A percentile compares a stretch with the other conserved stretches of the same genome.
Evolutionary conservation across 2,797 vertebrate species (phyloP).

Genomic region (Chanos chanos): DNA sequence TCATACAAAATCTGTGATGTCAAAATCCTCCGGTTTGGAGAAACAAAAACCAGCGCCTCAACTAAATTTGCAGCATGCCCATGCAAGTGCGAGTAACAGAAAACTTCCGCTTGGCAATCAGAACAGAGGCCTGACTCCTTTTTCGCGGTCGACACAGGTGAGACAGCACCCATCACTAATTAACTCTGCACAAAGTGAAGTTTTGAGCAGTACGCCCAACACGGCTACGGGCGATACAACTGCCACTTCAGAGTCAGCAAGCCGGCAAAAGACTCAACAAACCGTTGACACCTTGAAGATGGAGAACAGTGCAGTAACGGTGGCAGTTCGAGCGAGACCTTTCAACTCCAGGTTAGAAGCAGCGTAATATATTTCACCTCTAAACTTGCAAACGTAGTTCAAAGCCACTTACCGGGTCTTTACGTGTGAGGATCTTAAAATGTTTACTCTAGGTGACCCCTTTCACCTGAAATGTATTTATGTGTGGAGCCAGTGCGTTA

Average conservation of each 20-base stretch:
- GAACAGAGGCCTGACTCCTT: constrained; percentile 21
- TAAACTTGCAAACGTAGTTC: too few relatives aligned
- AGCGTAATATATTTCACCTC: neutral
- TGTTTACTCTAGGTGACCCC: neutral
- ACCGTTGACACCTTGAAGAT: constrained; percentile 62
- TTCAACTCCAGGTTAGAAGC: constrained; percentile 81
- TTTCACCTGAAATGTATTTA: neutral
- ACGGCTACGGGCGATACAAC: neutral
- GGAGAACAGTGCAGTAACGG: constrained; percentile 87
- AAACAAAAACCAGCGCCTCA: constrained; percentile 49
- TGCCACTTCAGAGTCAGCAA: constrained; percentile 20
- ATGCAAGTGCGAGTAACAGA: constrained; percentile 35
- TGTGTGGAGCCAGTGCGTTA: too few relatives aligned
- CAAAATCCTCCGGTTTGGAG: constrained; percentile 58
- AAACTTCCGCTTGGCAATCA: constrained; percentile 29
- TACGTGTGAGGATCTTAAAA: neutral
- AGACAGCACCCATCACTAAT: constrained; percentile 38
- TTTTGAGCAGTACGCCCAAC: constrained; percentile 8
- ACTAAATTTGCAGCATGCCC: too few relatives aligned
- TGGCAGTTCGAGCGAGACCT: constrained; percentile 88
- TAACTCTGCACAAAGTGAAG: constrained; percentile 29
- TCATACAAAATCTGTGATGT: constrained; percentile 31
- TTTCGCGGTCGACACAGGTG: constrained; percentile 27
- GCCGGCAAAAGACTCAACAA: constrained; percentile 32
- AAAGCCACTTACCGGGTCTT: too few relatives aligned